Percentiles rank a stretch among this genome's conserved stretches.
Evolutionary conservation across 1,140 invertebrate genomes (phyloP).

Genomic region (Pseudobourletiella spinata): DNA sequence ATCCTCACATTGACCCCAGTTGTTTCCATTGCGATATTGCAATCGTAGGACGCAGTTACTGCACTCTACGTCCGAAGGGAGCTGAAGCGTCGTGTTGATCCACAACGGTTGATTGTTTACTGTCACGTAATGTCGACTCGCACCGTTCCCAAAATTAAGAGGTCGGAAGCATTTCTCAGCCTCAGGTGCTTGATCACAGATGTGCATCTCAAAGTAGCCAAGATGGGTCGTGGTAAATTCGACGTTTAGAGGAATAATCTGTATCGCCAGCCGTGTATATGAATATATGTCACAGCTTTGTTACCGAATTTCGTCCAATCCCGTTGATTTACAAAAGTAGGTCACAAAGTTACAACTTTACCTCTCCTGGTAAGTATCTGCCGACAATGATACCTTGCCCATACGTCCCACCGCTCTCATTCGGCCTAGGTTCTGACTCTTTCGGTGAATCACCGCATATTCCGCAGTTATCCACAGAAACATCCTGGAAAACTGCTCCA

Average conservation of each 20-base stretch:
- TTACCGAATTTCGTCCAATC: too few relatives aligned
- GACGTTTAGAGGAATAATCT: constrained; percentile 37
- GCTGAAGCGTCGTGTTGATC: constrained; percentile 17
- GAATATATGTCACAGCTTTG: too few relatives aligned
- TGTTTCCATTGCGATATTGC: constrained; percentile 39
- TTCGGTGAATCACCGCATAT: constrained; percentile 44
- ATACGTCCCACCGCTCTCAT: constrained; percentile 39
- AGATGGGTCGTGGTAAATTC: constrained; percentile 45
- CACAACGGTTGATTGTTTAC: background rate
- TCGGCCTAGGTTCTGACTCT: constrained; percentile 37
- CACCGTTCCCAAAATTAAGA: constrained; percentile 38
- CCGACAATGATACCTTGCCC: constrained; percentile 40
- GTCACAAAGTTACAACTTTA: too few relatives aligned
- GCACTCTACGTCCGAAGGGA: constrained; percentile 35
- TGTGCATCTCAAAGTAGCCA: constrained; percentile 43
- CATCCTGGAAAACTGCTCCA: constrained; percentile 27
- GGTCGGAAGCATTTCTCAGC: constrained; percentile 41
- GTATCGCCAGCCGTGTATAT: background rate
- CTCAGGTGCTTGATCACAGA: constrained; percentile 41
- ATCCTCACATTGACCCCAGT: constrained; percentile 35
- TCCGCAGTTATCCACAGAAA: constrained; percentile 41
- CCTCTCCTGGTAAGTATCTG: constrained; percentile 30
- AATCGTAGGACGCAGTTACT: constrained; percentile 36
- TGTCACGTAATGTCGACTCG: constrained; percentile 26
- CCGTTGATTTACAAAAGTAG: too few relatives aligned